These are phyloP conservation scores for Pandemis cinnamomeana DNA, from an alignment of 2,888 invertebrate genomes.

Conservation along the genomic window DNA sequence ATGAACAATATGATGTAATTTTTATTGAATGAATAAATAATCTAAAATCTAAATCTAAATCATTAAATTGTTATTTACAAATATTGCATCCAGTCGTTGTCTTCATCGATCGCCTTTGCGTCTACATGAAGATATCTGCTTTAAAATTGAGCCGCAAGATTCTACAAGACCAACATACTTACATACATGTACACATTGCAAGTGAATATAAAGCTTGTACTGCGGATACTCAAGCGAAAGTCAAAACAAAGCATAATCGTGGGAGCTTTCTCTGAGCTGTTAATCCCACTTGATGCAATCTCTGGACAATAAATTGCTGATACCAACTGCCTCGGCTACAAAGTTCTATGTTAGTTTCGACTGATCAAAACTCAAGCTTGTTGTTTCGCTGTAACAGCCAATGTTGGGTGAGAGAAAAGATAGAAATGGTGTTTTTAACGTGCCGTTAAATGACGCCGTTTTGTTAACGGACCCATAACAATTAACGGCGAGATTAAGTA, in stretches of 20 bases:
- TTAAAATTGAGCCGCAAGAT: too few species aligned
- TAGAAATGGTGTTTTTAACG: neutral
- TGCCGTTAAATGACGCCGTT: neutral
- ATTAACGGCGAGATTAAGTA: neutral
- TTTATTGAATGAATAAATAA: too few species aligned
- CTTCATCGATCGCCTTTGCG: too few species aligned
- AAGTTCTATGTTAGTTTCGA: neutral
- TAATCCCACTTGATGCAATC: conserved; percentile 14
- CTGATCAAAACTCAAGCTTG: neutral
- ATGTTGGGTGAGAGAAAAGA: neutral
- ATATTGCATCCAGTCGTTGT: too few species aligned
- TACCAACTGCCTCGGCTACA: neutral
- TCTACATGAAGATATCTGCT: too few species aligned
- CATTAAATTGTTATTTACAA: too few species aligned
- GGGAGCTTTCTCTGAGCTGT: conserved; percentile 12
- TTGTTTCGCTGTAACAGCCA: neutral
- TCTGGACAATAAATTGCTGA: conserved; percentile 7
- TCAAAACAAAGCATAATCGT: conserved; percentile 14
- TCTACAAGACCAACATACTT: too few species aligned
- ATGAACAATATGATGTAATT: too few species aligned
- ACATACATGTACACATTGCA: too few species aligned
- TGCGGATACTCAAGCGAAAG: neutral
- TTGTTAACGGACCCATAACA: conserved; percentile 8
- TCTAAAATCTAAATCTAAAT: too few species aligned
- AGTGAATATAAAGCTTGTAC: too few species aligned